Base-by-base conservation (phyloP, 2,113 vertebrate genomes). In the Oncorhynchus clarkii region DNA sequence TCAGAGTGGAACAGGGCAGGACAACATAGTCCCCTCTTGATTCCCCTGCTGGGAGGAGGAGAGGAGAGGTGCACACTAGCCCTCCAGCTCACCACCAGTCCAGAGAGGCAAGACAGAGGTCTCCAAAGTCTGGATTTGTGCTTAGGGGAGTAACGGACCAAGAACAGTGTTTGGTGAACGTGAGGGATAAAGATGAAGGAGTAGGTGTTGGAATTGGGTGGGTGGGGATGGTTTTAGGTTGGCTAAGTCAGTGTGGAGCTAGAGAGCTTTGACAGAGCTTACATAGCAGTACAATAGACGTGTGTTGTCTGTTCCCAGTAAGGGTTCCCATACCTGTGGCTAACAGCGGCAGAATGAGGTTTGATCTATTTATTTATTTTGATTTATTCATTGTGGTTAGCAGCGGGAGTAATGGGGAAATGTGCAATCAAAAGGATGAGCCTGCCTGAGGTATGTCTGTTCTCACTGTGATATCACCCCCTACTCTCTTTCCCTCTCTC, bases 301-400 rank as follows among this genome's bases (percentile, higher is more conserved):
- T 34, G 66, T 31, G 27, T n/a, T 16, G 18, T 31, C 16, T 67
- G 14, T 16, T 20, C 29, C 27, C 29, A 16, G 11, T 7, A 5
- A 67, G 66, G 29, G 16, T 34, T 4, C 27, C 68, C 68, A 3
- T 13, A 70, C 68, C 68, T 70, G 68, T 22, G 34, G 31, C n/a
- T n/a, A 12, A 9, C 0, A 12, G 3, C 20, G 9, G 24, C 68
- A 45, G 18, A 3, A 8, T 12, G 31, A n/a, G 16, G 6, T 27
- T 49, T n/a, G 31, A 27, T 45, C 68, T 48, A 20, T 45, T 22
- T 7, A 70, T 48, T 26, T 48, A 14, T 70, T 9, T n/a, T 1
- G 20, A 48, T 70, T 45, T 70, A 45, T 45, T 70, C 68, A 22
- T 70, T 48, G 68, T 70, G 68, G 20, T 48, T n/a, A 48, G 39